phyloP scores from a whole-genome alignment of 1,140 invertebrate genomes.

The Drosophila oshimai region DNA sequence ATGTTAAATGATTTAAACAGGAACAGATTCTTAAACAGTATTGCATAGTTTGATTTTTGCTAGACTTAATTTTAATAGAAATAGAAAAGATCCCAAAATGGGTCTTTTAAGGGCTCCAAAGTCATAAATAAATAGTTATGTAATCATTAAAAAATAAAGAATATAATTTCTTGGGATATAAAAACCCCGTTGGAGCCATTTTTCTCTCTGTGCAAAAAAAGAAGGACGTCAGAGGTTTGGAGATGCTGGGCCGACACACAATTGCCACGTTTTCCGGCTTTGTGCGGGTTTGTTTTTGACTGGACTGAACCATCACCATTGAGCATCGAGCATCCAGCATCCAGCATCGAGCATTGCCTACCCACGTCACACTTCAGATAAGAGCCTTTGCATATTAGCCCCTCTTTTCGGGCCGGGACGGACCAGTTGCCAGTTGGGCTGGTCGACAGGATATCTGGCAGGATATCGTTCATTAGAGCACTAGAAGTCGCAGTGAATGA shows the following conservation, averaged over 20 bases:
- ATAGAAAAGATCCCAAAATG: no score
- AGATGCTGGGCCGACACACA: conserved; percentile 29
- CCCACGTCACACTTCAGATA: conserved; percentile 35
- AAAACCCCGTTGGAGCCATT: no score
- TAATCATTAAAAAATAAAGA: no score
- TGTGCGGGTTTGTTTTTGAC: conserved; percentile 35
- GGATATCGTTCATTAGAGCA: conserved; percentile 56
- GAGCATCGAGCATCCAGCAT: not conserved
- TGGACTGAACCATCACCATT: conserved; percentile 5
- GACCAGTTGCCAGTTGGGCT: conserved; percentile 5
- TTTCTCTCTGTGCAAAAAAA: not conserved
- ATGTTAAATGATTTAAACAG: no score
- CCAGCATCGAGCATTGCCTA: not conserved
- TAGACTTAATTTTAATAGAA: no score
- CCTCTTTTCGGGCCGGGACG: conserved; percentile 2
- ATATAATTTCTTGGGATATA: no score
- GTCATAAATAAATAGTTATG: no score
- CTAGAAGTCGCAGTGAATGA: conserved; percentile 34
- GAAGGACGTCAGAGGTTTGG: not conserved
- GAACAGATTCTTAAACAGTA: no score
- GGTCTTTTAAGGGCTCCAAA: no score
- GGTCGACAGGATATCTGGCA: conserved; percentile 49
- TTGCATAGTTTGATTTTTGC: no score
- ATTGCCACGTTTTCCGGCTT: conserved; percentile 57
- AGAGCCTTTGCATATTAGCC: conserved; percentile 41